These are phyloP conservation scores for Probosciger aterrimus DNA, from an alignment of 2,113 vertebrate genomes.

Conservation along the genomic window DNA sequence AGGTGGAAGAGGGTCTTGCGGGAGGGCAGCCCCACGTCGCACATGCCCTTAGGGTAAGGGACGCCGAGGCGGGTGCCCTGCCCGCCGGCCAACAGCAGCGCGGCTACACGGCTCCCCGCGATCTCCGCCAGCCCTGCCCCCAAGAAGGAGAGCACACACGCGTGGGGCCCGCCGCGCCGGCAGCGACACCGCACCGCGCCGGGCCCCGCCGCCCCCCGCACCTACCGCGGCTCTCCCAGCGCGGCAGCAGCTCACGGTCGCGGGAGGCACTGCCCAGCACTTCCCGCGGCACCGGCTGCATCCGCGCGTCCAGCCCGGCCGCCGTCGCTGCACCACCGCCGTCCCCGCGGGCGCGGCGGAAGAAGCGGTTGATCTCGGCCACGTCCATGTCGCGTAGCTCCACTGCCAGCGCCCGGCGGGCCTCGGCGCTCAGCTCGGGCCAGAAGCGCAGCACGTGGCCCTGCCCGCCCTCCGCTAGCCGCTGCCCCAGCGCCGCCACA, in stretches of 20 bases:
- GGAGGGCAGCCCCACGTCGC: constrained; percentile 91
- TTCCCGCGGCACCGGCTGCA: constrained; percentile 88
- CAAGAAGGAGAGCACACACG: neutral
- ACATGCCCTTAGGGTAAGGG: constrained; percentile 96
- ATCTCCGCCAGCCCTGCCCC: constrained; percentile 46
- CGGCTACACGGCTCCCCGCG: constrained; percentile 76
- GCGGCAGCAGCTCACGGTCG: constrained; percentile 77
- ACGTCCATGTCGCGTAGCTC: constrained; percentile 83
- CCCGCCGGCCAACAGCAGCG: constrained; percentile 89
- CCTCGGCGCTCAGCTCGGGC: constrained; percentile 74
- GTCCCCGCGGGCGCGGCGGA: constrained; percentile 73
- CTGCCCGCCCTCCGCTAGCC: constrained; percentile 70
- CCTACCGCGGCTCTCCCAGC: constrained; percentile 87
- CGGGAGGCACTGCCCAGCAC: constrained; percentile 87
- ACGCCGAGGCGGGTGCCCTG: constrained; percentile 94
- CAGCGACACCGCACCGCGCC: neutral
- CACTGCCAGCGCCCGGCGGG: constrained; percentile 67
- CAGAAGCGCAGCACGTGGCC: constrained; percentile 86
- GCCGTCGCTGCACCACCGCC: constrained; percentile 50
- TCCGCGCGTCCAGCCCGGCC: constrained; percentile 81
- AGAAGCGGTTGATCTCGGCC: constrained; percentile 83
- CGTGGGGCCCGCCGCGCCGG: neutral
- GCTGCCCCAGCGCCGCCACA: neutral
- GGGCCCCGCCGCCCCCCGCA: neutral
- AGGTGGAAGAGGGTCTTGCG: constrained; percentile 98